phyloP scores from a whole-genome alignment of 2,888 invertebrate genomes.

The Cartodere bifasciata region DNA sequence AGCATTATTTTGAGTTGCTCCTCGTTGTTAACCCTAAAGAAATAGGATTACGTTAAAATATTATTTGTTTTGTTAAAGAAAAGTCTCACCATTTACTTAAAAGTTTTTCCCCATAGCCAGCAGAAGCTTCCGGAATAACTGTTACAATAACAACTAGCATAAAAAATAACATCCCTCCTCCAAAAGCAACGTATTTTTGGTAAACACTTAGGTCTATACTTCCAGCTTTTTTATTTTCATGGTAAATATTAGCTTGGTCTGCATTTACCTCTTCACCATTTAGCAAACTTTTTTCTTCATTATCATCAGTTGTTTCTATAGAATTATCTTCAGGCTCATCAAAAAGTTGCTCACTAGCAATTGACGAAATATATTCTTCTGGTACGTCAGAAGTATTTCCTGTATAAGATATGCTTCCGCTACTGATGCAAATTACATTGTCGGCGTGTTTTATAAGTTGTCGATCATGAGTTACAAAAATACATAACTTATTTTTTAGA shows the following conservation, averaged over 20 bases:
- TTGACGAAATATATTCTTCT: not conserved
- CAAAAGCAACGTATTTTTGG: slow-evolving; percentile 21
- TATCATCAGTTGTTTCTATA: slow-evolving; percentile 6
- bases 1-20: no score
- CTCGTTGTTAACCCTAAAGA: no score
- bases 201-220: slow-evolving; percentile 21
- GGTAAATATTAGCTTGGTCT: slow-evolving; percentile 17
- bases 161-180: slow-evolving; percentile 20
- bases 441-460: slow-evolving; percentile 14
- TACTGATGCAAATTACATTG: slow-evolving; percentile 18
- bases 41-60: no score
- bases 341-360: no score
- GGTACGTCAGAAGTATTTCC: slow-evolving; percentile 46
- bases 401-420: slow-evolving; percentile 26
- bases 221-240: slow-evolving; percentile 22
- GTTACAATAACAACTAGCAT: slow-evolving; percentile 18
- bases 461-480: slow-evolving; percentile 19
- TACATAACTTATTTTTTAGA: slow-evolving; percentile 18
- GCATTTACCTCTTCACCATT: slow-evolving; percentile 6
- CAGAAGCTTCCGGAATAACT: slow-evolving; percentile 17
- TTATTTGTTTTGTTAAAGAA: no score
- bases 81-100: slow-evolving; percentile 20
- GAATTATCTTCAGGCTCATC: slow-evolving; percentile 10
- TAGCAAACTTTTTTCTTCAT: slow-evolving; percentile 8
- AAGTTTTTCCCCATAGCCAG: slow-evolving; percentile 19